Conservation (phyloP, 2,888 invertebrate species). For the Synergus laeviventris region DNA sequence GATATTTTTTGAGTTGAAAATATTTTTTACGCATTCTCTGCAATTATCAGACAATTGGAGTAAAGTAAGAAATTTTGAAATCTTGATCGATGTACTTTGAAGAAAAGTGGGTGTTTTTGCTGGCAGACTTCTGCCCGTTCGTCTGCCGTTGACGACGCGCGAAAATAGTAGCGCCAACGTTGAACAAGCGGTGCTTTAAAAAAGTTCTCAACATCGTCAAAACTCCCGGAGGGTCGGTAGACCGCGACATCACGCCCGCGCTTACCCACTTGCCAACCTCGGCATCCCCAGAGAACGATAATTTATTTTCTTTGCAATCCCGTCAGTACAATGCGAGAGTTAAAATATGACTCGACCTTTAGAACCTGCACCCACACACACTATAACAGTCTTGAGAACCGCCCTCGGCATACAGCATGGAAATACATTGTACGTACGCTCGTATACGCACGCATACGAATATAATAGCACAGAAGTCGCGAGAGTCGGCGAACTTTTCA, state of each 20-base stretch:
- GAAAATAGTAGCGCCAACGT: constrained; percentile 18
- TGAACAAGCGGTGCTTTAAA: not conserved
- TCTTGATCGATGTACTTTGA: not conserved
- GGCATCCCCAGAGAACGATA: constrained; percentile 50
- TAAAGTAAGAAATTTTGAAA: not conserved
- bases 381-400: constrained; percentile 35
- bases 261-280: constrained; percentile 28
- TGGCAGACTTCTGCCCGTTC: not conserved
- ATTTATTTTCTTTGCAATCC: constrained; percentile 67
- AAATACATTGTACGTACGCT: constrained; percentile 35
- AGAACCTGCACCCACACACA: constrained; percentile 50
- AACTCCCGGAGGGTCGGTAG: constrained; percentile 34
- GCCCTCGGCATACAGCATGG: constrained; percentile 41
- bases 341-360: constrained; percentile 66
- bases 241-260: constrained; percentile 32
- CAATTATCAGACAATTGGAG: no score
- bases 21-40: no score
- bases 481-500: constrained; percentile 52
- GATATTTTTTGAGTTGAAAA: no score
- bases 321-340: constrained; percentile 63
- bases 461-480: constrained; percentile 52
- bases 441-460: constrained; percentile 24
- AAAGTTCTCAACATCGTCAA: constrained; percentile 34
- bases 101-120: not conserved
- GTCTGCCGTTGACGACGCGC: not conserved